These are phyloP conservation scores for Tangara arthus DNA, from an alignment of 2,797 vertebrate genomes.

Conservation along the genomic window DNA sequence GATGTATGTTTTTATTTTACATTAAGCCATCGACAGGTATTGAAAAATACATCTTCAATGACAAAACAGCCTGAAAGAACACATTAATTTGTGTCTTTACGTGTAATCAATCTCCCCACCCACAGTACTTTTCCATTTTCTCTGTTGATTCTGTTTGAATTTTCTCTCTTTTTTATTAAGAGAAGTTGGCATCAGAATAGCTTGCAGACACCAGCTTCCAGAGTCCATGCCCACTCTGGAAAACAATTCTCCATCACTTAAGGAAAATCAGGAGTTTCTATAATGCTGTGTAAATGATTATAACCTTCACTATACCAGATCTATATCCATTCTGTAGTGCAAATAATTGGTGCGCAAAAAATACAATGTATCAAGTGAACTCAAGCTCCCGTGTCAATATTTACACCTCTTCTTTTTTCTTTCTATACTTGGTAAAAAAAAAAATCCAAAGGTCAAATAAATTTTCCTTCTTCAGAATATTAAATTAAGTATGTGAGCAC, in stretches of 20 bases:
- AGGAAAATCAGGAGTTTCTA: not conserved
- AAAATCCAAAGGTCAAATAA: not conserved
- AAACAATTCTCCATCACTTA: not conserved
- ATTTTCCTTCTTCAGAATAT: not conserved
- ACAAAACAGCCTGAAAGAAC: not conserved
- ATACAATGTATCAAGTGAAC: not conserved
- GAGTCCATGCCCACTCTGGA: not conserved
- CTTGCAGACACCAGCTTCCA: not conserved
- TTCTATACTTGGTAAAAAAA: not conserved
- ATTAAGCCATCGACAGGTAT: not conserved
- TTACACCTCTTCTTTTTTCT: not conserved
- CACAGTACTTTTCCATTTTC: not conserved
- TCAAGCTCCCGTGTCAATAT: not conserved
- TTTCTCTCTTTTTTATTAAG: not conserved
- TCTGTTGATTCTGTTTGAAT: not conserved
- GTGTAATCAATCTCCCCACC: rapidly evolving
- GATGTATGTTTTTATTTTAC: not conserved
- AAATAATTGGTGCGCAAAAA: not conserved
- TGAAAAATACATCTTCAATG: not conserved
- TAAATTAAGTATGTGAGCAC: not conserved
- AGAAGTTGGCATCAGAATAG: not conserved
- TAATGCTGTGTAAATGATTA: not conserved
- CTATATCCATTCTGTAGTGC: not conserved
- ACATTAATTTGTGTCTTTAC: not conserved
- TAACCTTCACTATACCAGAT: not conserved